A percentile compares a stretch with the other conserved stretches of the same genome.
Conservation (phyloP, 2,888 invertebrate species). For the Pachliopta kotzebuea region DNA sequence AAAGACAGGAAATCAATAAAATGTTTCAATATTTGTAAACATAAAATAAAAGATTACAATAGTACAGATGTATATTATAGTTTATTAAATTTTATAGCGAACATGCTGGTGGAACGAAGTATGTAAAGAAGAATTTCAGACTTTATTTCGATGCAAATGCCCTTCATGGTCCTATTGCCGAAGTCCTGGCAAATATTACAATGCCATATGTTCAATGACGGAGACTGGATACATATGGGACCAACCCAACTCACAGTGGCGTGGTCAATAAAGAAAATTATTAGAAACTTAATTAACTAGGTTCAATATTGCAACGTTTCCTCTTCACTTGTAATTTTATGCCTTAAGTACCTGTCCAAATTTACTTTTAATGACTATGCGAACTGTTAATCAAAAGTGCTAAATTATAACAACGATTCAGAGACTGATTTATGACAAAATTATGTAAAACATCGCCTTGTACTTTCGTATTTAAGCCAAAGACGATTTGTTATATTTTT, state of each 20-base stretch:
- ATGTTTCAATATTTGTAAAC: not conserved
- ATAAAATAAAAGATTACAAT: not conserved
- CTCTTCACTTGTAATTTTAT: slow-evolving; percentile 8
- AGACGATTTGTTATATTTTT: slow-evolving; percentile 28
- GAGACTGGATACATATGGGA: slow-evolving; percentile 95
- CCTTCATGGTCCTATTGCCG: slow-evolving; percentile 94
- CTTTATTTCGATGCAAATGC: slow-evolving; percentile 91
- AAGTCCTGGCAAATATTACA: slow-evolving; percentile 93
- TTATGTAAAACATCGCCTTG: slow-evolving; percentile 67
- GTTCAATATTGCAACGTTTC: slow-evolving; percentile 3
- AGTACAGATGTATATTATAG: not conserved
- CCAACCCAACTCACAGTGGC: slow-evolving; percentile 83
- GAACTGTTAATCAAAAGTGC: slow-evolving; percentile 41
- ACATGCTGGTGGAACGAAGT: slow-evolving; percentile 97
- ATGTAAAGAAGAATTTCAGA: slow-evolving; percentile 95
- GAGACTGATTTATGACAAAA: slow-evolving; percentile 69
- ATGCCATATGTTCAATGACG: slow-evolving; percentile 94
- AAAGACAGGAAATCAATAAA: too few relatives aligned
- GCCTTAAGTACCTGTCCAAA: slow-evolving; percentile 1
- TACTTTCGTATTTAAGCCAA: slow-evolving; percentile 68
- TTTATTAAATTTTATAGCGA: slow-evolving; percentile 78
- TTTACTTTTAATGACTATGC: slow-evolving; percentile 2
- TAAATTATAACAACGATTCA: slow-evolving; percentile 62
- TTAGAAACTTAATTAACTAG: not conserved
- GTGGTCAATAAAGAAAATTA: slow-evolving; percentile 51